Conservation (phyloP, 23 tunicate genomes). For the Corella eumyota region DNA sequence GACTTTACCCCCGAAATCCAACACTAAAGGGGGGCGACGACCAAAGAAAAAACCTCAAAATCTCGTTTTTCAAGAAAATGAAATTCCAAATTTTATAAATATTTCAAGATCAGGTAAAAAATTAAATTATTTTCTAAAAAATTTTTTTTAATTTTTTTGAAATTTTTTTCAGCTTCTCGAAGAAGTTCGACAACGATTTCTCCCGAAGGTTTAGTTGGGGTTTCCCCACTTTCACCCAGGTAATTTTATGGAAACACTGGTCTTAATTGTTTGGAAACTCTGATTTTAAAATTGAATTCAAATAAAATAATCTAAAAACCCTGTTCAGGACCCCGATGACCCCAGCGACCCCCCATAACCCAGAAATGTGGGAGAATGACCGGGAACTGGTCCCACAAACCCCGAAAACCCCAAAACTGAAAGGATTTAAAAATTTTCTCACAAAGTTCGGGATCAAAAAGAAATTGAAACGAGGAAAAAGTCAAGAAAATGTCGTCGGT, state of each 20-base stretch:
- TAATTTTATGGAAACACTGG: neutral
- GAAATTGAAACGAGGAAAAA: constrained; percentile 46
- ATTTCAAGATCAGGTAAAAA: constrained; percentile 11
- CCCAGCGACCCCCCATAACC: constrained; percentile 48
- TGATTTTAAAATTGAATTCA: neutral
- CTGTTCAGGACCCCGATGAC: constrained; percentile 67
- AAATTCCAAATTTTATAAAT: constrained; percentile 12
- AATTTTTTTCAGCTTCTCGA: constrained; percentile 21
- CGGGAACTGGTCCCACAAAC: constrained; percentile 25
- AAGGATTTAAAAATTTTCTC: constrained; percentile 23
- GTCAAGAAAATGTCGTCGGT: constrained; percentile 39
- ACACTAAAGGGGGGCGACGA: neutral
- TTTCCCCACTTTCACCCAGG: constrained; percentile 50
- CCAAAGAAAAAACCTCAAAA: constrained; percentile 21
- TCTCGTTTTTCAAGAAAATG: constrained; percentile 1
- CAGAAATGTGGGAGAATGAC: constrained; percentile 34
- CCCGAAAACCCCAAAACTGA: constrained; percentile 52
- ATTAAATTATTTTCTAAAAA: neutral
- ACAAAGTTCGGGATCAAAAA: constrained; percentile 12
- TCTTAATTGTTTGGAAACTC: neutral
- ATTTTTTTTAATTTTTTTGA: no score
- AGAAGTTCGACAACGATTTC: constrained; percentile 44
- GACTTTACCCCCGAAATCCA: constrained; percentile 30
- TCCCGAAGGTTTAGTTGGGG: constrained; percentile 16
- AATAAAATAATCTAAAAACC: neutral